Evolutionary conservation across 1,140 invertebrate genomes (phyloP).

Genomic region (Musca domestica): DNA sequence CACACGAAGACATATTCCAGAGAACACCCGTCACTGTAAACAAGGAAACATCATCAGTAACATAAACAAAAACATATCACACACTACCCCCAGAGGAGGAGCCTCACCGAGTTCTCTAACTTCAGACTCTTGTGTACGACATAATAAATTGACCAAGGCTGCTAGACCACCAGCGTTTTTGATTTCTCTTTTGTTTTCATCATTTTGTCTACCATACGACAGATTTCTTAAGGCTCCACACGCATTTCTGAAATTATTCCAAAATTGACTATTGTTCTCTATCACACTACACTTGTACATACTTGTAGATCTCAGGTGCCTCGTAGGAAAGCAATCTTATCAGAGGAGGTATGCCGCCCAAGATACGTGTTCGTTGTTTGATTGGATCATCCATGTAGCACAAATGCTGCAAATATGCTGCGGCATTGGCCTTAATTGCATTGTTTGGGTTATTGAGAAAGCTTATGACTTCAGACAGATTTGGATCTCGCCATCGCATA

Average conservation of each 20-base stretch:
- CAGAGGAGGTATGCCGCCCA: conserved; percentile 89
- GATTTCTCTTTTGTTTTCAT: conserved; percentile 97
- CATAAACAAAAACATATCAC: too few species aligned
- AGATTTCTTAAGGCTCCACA: conserved; percentile 96
- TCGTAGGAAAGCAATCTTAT: conserved; percentile 90
- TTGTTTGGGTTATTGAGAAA: conserved; percentile 95
- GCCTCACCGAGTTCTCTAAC: conserved; percentile 77
- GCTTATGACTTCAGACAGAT: conserved; percentile 97
- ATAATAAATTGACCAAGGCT: conserved; percentile 84
- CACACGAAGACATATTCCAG: conserved; percentile 98
- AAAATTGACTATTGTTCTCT: too few species aligned
- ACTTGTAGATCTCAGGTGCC: conserved; percentile 84
- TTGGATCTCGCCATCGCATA: conserved; percentile 89
- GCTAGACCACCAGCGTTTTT: conserved; percentile 92
- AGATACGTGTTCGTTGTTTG: conserved; percentile 92
- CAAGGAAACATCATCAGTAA: too few species aligned
- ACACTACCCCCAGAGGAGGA: too few species aligned
- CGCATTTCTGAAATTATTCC: conserved; percentile 82
- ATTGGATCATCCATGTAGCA: conserved; percentile 99
- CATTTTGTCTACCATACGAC: conserved; percentile 95
- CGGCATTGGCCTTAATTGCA: conserved; percentile 96
- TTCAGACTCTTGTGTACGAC: conserved; percentile 87
- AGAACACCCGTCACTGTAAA: conserved; percentile 86
- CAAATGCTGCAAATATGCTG: conserved; percentile 96
- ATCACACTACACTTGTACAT: too few species aligned